Conservation (phyloP, 2,888 invertebrate species). For the Aquatica leii region DNA sequence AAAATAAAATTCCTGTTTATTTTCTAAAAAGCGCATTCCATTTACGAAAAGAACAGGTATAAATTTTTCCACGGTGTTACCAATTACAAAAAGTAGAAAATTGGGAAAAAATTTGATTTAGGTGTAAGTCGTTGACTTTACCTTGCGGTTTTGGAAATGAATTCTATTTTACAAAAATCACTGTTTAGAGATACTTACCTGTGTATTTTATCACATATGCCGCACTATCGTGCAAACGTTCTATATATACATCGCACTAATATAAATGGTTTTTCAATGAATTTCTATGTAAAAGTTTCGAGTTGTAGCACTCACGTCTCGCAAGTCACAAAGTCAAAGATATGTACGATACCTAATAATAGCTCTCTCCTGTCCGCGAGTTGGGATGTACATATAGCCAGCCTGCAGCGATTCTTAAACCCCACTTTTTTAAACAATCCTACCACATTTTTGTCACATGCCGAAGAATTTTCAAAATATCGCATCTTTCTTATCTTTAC, state of each 20-base stretch:
- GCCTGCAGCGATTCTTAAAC: slow-evolving; percentile 50
- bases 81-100: too few species aligned
- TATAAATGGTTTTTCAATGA: slow-evolving; percentile 48
- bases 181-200: slow-evolving; percentile 11
- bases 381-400: slow-evolving; percentile 53
- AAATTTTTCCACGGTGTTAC: too few species aligned
- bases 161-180: too few species aligned
- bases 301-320: slow-evolving; percentile 46
- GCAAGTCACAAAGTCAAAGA: slow-evolving; percentile 54
- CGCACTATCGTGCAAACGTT: slow-evolving; percentile 20
- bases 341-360: slow-evolving; percentile 58
- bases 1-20: too few species aligned
- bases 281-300: slow-evolving; percentile 42
- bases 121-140: too few species aligned
- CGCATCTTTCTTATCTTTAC: not conserved
- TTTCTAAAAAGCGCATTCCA: too few species aligned
- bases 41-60: too few species aligned
- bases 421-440: slow-evolving; percentile 51
- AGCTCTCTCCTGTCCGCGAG: slow-evolving; percentile 57
- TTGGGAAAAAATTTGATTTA: too few species aligned
- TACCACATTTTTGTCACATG: slow-evolving; percentile 26
- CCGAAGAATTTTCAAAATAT: slow-evolving; percentile 22
- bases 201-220: slow-evolving; percentile 17
- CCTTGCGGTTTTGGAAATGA: too few species aligned
- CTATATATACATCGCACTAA: slow-evolving; percentile 52